Conservation (phyloP, 2,888 invertebrate genomes). For the Molorchus minor region DNA sequence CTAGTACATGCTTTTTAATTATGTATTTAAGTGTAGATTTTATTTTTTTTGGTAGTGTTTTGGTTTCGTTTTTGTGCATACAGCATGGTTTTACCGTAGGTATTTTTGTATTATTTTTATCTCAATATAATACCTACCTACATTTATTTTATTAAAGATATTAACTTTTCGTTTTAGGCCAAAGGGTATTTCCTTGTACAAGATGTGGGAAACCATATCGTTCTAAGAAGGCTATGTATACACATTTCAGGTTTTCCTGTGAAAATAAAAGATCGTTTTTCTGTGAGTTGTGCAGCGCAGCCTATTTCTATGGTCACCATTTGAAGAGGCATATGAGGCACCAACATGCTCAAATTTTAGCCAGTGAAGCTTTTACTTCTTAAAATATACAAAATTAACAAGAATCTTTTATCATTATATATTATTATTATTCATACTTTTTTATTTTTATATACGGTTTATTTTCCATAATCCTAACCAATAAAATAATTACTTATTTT, state of each 20-base stretch:
- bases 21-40: too few species aligned
- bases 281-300: conserved; percentile 48
- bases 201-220: conserved; percentile 51
- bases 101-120: too few species aligned
- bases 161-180: conserved; percentile 24
- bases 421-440: too few species aligned
- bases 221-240: conserved; percentile 51
- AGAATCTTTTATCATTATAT: too few species aligned
- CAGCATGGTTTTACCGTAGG: conserved; percentile 13
- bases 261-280: conserved; percentile 50
- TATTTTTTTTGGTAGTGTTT: conserved; percentile 9
- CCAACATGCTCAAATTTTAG: conserved; percentile 9
- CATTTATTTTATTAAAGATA: neutral
- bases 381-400: too few species aligned
- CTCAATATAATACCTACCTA: too few species aligned
- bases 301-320: conserved; percentile 52
- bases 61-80: too few species aligned
- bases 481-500: too few species aligned
- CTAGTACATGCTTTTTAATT: too few species aligned
- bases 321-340: conserved; percentile 48
- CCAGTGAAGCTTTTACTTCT: too few species aligned
- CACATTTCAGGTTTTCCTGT: conserved; percentile 50
- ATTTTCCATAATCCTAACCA: too few species aligned
- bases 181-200: conserved; percentile 39
- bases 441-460: too few species aligned